These are phyloP conservation scores for Tapera naevia DNA, from an alignment of 2,797 vertebrate genomes.

Conservation along the genomic window DNA sequence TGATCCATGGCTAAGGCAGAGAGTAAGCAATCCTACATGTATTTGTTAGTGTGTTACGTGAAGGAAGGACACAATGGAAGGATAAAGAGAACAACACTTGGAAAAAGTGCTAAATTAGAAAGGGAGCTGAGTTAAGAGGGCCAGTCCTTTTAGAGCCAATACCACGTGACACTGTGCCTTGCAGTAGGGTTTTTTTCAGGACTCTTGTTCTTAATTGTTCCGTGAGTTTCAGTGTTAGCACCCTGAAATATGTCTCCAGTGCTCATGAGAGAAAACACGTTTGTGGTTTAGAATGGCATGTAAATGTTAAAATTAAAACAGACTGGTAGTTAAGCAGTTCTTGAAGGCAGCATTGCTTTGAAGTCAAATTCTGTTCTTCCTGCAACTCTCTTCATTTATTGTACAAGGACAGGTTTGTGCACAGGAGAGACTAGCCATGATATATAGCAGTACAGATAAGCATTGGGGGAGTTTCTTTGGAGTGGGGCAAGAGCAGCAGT, in stretches of 20 bases:
- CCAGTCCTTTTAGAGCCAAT: background rate
- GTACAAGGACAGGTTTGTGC: background rate
- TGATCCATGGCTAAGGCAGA: background rate
- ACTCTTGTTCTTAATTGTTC: background rate
- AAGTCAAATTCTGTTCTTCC: background rate
- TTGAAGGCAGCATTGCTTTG: conserved; percentile 2
- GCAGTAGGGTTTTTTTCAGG: background rate
- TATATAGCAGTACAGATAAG: background rate
- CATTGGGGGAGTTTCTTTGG: background rate
- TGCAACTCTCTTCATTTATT: background rate
- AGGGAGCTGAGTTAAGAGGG: background rate
- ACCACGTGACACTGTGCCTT: background rate
- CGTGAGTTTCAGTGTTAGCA: background rate
- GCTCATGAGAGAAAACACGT: background rate
- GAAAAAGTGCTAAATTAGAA: background rate
- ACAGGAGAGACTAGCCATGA: background rate
- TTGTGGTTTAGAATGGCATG: background rate
- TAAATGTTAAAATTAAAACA: background rate
- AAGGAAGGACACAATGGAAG: background rate
- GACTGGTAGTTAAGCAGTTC: background rate
- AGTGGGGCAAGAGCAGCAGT: background rate
- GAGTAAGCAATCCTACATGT: background rate
- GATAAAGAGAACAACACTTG: background rate
- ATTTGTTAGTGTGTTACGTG: background rate
- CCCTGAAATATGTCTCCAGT: background rate